Conservation (phyloP, 2,888 invertebrate genomes). For the Stramonita haemastoma region DNA sequence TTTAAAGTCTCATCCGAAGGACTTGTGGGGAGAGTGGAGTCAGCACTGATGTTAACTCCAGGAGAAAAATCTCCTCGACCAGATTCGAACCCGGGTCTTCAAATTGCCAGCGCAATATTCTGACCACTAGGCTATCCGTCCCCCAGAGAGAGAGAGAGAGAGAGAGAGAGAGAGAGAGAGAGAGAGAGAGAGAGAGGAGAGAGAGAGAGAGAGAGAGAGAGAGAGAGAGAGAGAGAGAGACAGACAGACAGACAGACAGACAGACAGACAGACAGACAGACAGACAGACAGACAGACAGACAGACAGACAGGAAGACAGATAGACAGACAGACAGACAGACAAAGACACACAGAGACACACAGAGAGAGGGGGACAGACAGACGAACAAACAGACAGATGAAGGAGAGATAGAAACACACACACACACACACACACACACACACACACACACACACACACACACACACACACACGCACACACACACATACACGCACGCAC, state of each 20-base stretch:
- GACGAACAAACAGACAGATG: neutral
- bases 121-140: no score
- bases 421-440: no score
- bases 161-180: slow-evolving; percentile 21
- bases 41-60: no score
- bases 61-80: no score
- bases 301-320: neutral
- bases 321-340: neutral
- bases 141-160: slow-evolving; percentile 14
- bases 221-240: slow-evolving; percentile 9
- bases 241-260: neutral
- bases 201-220: slow-evolving; percentile 1
- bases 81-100: no score
- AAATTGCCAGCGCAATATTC: no score
- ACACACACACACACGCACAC: no score
- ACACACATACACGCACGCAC: no score
- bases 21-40: no score
- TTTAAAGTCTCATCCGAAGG: no score
- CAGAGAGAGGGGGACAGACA: neutral
- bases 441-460: no score
- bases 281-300: neutral
- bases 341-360: neutral
- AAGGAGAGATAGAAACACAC: neutral
- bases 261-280: neutral
- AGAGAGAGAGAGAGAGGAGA: neutral